Conservation (phyloP, 2,797 vertebrate genomes). For the Pachyuromys duprasi region DNA sequence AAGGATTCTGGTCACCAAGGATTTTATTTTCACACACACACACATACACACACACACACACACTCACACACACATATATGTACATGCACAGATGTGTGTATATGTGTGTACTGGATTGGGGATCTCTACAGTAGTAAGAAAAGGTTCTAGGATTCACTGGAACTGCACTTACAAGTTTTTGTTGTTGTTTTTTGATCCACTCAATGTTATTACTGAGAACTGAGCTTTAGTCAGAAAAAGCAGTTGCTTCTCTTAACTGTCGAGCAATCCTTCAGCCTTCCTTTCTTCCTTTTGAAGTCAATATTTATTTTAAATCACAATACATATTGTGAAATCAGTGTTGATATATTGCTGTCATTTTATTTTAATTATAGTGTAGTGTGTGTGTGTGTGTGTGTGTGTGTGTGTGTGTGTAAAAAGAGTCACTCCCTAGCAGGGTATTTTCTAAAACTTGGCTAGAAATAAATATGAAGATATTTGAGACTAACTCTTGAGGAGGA, state of each 20-base stretch:
- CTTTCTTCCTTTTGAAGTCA: no score
- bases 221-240: not conserved
- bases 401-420: not conserved
- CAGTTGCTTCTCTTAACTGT: no score
- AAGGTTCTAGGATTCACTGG: not conserved
- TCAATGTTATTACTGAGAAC: no score
- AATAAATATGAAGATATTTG: not conserved
- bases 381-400: not conserved
- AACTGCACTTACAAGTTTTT: not conserved
- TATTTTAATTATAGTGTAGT: not conserved
- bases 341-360: not conserved
- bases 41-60: no score
- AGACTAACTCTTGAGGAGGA: not conserved
- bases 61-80: no score
- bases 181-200: not conserved
- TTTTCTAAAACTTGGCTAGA: not conserved
- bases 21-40: no score
- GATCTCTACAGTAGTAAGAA: no score
- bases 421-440: accelerated
- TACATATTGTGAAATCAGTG: not conserved
- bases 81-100: no score
- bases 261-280: no score
- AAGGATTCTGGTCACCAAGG: no score
- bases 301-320: not conserved
- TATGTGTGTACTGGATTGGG: not conserved